Conservation (phyloP, 2,888 invertebrate genomes). For the Drosophila mettleri region DNA sequence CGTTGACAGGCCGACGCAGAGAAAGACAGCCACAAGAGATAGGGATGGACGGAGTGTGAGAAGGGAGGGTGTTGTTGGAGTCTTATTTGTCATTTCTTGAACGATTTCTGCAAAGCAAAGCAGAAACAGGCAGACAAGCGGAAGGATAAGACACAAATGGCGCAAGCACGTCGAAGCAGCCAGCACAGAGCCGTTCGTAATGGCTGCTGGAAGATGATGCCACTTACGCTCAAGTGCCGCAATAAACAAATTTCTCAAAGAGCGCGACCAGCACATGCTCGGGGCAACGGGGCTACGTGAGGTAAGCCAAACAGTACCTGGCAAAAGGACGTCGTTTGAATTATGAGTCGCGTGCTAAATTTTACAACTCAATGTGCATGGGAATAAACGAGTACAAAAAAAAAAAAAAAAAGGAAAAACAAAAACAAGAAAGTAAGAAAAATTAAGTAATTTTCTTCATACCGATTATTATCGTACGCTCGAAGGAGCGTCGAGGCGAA, state of each 20-base stretch:
- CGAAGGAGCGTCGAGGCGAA: slow-evolving; percentile 44
- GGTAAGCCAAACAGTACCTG: slow-evolving; percentile 29
- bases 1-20: slow-evolving; percentile 60
- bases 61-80: slow-evolving; percentile 6
- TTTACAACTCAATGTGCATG: slow-evolving; percentile 54
- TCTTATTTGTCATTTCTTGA: slow-evolving; percentile 77
- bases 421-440: too few species aligned
- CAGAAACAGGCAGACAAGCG: slow-evolving; percentile 49
- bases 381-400: slow-evolving; percentile 2
- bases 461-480: slow-evolving; percentile 64
- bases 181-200: slow-evolving; percentile 44
- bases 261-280: slow-evolving; percentile 50
- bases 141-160: slow-evolving; percentile 47
- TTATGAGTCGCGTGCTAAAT: slow-evolving; percentile 64
- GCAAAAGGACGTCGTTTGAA: slow-evolving; percentile 39
- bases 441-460: slow-evolving; percentile 78
- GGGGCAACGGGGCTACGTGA: slow-evolving; percentile 37
- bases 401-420: background rate
- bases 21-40: background rate
- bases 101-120: slow-evolving; percentile 78
- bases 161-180: slow-evolving; percentile 63
- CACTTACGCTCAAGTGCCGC: slow-evolving; percentile 80
- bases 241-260: slow-evolving; percentile 76
- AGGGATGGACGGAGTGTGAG: background rate
- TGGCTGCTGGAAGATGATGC: slow-evolving; percentile 74